Evolutionary conservation across 2,888 invertebrate genomes (phyloP).

Genomic region (Mystacides longicornis): DNA sequence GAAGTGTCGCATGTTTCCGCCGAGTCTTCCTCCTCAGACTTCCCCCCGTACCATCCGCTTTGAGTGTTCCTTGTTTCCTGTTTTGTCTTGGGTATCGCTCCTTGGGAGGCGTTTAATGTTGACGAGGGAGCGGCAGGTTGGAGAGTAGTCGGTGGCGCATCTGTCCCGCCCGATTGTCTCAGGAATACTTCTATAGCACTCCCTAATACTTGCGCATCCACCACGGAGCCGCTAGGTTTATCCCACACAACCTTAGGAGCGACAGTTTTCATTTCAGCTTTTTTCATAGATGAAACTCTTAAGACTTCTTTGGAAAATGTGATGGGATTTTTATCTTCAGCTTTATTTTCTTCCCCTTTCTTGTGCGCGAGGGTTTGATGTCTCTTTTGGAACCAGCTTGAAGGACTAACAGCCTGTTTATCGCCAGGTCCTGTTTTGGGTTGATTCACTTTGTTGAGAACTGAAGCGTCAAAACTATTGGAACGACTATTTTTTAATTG

Average conservation of each 20-base stretch:
- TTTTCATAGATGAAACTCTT: slow-evolving; percentile 37
- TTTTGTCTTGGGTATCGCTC: slow-evolving; percentile 24
- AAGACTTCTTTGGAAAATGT: slow-evolving; percentile 45
- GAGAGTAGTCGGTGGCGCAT: slow-evolving; percentile 35
- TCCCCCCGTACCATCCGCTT: slow-evolving; percentile 54
- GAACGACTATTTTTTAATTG: slow-evolving; percentile 66
- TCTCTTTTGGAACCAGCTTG: slow-evolving; percentile 70
- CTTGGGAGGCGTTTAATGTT: slow-evolving; percentile 29
- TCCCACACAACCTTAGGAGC: slow-evolving; percentile 66
- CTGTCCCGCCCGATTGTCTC: slow-evolving; percentile 50
- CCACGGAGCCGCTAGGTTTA: slow-evolving; percentile 66
- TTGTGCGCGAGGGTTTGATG: slow-evolving; percentile 69
- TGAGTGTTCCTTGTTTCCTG: slow-evolving; percentile 33
- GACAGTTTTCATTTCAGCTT: slow-evolving; percentile 51
- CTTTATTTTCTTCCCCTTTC: slow-evolving; percentile 41
- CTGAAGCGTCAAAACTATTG: slow-evolving; percentile 77
- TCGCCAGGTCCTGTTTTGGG: slow-evolving; percentile 38
- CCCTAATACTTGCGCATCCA: slow-evolving; percentile 73
- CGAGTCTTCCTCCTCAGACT: slow-evolving; percentile 60
- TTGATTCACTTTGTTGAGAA: slow-evolving; percentile 51
- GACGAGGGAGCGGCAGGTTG: slow-evolving; percentile 27
- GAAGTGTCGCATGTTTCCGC: slow-evolving; percentile 71
- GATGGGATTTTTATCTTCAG: slow-evolving; percentile 35
- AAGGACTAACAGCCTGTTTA: slow-evolving; percentile 38
- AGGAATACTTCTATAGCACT: slow-evolving; percentile 80